Evolutionary conservation across 2,888 invertebrate genomes (phyloP), one percentile per base, ranked within the genome.

Genomic region (Xanthia icteritia): DNA sequence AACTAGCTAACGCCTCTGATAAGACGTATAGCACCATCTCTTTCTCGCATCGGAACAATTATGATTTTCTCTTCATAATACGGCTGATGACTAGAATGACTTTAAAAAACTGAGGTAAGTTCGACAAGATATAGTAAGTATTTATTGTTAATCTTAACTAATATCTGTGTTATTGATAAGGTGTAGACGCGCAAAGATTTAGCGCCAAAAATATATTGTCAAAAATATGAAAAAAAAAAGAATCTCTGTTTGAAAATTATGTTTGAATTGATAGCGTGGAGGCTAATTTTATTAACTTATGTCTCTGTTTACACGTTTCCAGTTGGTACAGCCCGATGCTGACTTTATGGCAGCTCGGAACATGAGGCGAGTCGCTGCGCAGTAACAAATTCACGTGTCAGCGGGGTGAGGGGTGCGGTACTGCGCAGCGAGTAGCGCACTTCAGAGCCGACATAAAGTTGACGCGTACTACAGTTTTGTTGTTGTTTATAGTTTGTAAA

Each of bases 221-320:
- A 54, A 70, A 70, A 58, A 60, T 23, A 56, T 20, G 3, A 36
- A 48, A n/a, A 81, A 8, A 58, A 56, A n/a, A 31, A 15, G 82
- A 84, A 84, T 84, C 78, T 86, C 83, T 63, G 23, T 72, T 54
- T 69, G 3, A 69, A 81, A 75, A 81, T 61, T 61, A 20, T 73
- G 66, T 51, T 67, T 54, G 3, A 31, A 60, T 58, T 66, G 20
- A 13, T 63, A 83, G 51, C 39, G 51, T 72, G 69, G 82, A 83
- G 83, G 77, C 77, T 77, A 75, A 15, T 36, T 69, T 70, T 73
- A 23, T 68, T 45, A 23, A 36, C 4, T 39, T 13, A 31, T 23
- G 39, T 39, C 2, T 71, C 31, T 42, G 31, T 70, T 71, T 58
- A 63, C 20, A 45, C 17, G 23, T 63, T 61, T 68, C 68, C 36